Conservation (phyloP, 2,888 invertebrate genomes). For the Eupithecia pulchellata region DNA sequence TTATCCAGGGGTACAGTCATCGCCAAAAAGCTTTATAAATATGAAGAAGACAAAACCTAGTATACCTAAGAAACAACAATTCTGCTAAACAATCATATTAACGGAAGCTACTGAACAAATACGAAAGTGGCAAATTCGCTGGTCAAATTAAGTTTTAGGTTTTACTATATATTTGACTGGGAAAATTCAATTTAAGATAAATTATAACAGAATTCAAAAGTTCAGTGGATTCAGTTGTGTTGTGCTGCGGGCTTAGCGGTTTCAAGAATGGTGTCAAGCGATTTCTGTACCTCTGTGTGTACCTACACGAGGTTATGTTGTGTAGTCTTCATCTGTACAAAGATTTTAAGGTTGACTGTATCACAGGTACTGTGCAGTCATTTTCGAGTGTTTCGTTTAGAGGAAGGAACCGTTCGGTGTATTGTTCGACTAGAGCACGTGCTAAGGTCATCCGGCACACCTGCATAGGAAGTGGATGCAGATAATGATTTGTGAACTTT, state of each 20-base stretch:
- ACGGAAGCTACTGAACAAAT: not conserved
- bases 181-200: not conserved
- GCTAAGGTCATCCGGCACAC: constrained; percentile 67
- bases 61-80: not conserved
- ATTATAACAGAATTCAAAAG: not conserved
- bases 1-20: constrained; percentile 12
- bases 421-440: constrained; percentile 54
- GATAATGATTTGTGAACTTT: constrained; percentile 12
- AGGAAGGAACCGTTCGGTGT: constrained; percentile 67
- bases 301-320: not conserved
- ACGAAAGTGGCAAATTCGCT: not conserved
- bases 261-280: not conserved
- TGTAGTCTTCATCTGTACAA: not conserved
- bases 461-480: constrained; percentile 58
- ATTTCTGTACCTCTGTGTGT: not conserved
- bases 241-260: not conserved
- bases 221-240: not conserved
- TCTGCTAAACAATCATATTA: not conserved
- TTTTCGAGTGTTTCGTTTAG: constrained; percentile 49
- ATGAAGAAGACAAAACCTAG: not conserved
- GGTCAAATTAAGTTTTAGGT: not conserved
- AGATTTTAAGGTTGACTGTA: not conserved
- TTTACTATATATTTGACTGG: too few species aligned
- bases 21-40: not conserved
- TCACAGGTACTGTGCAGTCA: constrained; percentile 39